These are phyloP conservation scores for Empis stercorea DNA, from an alignment of 2,888 invertebrate species.

Conservation along the genomic window DNA sequence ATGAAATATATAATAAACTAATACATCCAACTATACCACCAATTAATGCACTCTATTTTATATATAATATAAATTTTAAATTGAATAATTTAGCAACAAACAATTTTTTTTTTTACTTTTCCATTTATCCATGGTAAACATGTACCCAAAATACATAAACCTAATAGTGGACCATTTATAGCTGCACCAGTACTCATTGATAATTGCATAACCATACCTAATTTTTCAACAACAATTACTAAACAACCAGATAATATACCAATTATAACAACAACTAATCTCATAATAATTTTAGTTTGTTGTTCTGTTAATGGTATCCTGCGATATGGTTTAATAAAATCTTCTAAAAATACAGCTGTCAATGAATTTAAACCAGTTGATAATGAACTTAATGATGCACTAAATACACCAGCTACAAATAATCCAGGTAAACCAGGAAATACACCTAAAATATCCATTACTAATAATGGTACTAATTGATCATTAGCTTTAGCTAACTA, in stretches of 20 bases:
- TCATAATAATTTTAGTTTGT: slow-evolving; percentile 46
- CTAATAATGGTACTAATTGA: slow-evolving; percentile 67
- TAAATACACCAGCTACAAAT: slow-evolving; percentile 81
- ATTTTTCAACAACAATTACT: slow-evolving; percentile 54
- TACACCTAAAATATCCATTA: slow-evolving; percentile 69
- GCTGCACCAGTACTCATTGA: slow-evolving; percentile 50
- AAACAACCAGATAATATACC: slow-evolving; percentile 52
- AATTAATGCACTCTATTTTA: slow-evolving; percentile 50
- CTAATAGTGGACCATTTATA: slow-evolving; percentile 54
- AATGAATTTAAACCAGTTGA: slow-evolving; percentile 71
- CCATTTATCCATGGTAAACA: slow-evolving; percentile 51
- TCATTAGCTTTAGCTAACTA: slow-evolving; percentile 44
- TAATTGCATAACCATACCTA: slow-evolving; percentile 54
- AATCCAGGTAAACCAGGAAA: slow-evolving; percentile 74
- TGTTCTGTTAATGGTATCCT: slow-evolving; percentile 41
- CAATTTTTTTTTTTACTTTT: slow-evolving; percentile 42
- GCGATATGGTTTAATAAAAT: slow-evolving; percentile 57
- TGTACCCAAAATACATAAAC: slow-evolving; percentile 56
- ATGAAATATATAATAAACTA: slow-evolving; percentile 53
- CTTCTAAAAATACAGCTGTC: slow-evolving; percentile 68
- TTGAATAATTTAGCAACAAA: background rate
- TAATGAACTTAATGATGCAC: slow-evolving; percentile 73
- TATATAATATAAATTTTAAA: background rate
- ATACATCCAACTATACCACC: slow-evolving; percentile 52
- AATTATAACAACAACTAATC: slow-evolving; percentile 51